Conservation (phyloP, 1,140 invertebrate genomes). For the Magallana ariakensis region DNA sequence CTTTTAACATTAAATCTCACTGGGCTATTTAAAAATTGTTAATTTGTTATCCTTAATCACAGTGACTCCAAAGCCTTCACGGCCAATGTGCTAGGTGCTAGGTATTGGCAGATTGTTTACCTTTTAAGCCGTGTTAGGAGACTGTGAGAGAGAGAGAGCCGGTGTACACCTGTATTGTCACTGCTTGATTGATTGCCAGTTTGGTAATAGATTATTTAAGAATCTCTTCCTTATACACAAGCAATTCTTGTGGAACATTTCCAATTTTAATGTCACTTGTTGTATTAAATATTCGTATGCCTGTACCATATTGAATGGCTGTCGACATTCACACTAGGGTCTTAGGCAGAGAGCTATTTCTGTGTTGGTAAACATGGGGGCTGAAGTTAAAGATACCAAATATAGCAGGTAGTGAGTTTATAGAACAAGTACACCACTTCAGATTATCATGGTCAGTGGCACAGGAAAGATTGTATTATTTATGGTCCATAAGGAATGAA, state of each 20-base stretch:
- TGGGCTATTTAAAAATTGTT: slow-evolving; percentile 11
- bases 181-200: slow-evolving; percentile 20
- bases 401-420: too few species aligned
- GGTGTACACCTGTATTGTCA: slow-evolving; percentile 30
- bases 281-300: background rate
- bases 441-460: background rate
- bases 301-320: background rate
- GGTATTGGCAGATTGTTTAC: slow-evolving; percentile 25
- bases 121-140: slow-evolving; percentile 18
- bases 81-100: background rate
- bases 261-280: background rate
- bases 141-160: background rate
- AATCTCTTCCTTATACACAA: slow-evolving; percentile 15
- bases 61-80: background rate
- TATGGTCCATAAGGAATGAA: background rate
- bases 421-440: too few species aligned
- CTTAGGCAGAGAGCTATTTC: too few species aligned
- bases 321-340: background rate
- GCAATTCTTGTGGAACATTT: slow-evolving; percentile 4
- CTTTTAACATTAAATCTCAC: background rate
- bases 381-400: too few species aligned
- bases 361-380: too few species aligned
- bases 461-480: background rate
- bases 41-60: slow-evolving; percentile 37
- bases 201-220: slow-evolving; percentile 33